A percentile compares a stretch with the other conserved stretches of the same genome.
Evolutionary conservation across 2,888 invertebrate genomes (phyloP).

Genomic region (Agonopterix arenella): DNA sequence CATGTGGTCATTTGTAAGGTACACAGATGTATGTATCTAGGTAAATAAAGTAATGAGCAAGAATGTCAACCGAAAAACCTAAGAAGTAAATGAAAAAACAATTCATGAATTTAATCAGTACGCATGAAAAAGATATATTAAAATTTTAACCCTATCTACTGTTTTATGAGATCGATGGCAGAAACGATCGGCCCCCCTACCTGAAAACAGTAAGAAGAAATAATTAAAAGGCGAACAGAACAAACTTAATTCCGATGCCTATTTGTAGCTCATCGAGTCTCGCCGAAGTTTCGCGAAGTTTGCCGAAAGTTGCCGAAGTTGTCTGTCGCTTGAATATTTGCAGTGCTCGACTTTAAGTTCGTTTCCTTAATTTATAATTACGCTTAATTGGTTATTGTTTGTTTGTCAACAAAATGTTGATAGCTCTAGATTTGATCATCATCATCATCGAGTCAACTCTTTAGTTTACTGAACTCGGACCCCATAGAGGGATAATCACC

Average conservation of each 20-base stretch:
- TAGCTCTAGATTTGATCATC: too few species aligned
- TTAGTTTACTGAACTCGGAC: too few species aligned
- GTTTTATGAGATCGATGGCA: background rate
- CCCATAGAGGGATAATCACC: too few species aligned
- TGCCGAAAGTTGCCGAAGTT: constrained; percentile 36
- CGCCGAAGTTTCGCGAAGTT: constrained; percentile 36
- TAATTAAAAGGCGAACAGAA: constrained; percentile 73
- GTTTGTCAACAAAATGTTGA: background rate
- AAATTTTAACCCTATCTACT: too few species aligned
- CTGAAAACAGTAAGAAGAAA: constrained; percentile 51
- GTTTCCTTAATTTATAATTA: constrained; percentile 66
- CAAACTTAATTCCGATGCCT: constrained; percentile 71
- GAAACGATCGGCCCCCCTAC: constrained; percentile 42
- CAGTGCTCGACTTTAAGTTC: constrained; percentile 52
- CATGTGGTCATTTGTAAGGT: too few species aligned
- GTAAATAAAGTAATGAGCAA: too few species aligned
- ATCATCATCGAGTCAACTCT: too few species aligned
- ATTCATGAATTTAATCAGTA: too few species aligned
- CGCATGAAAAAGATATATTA: too few species aligned
- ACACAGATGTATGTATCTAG: too few species aligned
- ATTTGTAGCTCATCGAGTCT: constrained; percentile 69
- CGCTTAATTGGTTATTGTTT: constrained; percentile 47
- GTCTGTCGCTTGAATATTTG: constrained; percentile 54
- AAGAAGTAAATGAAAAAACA: too few species aligned
- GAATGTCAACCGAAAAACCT: too few species aligned